Conservation (phyloP, 2,888 invertebrate genomes). For the Zygothrica quintamaculata region DNA sequence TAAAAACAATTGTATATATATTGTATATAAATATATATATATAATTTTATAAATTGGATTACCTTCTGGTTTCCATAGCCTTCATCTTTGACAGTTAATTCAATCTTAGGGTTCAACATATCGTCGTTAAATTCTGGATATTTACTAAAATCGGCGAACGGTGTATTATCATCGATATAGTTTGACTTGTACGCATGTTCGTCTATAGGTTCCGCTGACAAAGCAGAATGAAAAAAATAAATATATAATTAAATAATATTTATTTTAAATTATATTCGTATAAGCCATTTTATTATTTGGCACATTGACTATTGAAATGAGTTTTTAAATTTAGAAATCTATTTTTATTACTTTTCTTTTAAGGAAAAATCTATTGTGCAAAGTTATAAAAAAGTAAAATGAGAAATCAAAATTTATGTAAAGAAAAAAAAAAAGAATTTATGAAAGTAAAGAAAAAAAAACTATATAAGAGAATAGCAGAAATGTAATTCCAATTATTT, state of each 20-base stretch:
- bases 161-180: constrained; percentile 71
- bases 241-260: constrained; percentile 8
- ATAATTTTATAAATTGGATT: no score
- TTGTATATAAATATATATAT: no score
- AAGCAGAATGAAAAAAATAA: constrained; percentile 5
- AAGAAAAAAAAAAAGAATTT: neutral
- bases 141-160: constrained; percentile 74
- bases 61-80: constrained; percentile 59
- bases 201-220: constrained; percentile 72
- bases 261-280: constrained; percentile 2
- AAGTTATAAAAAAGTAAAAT: constrained; percentile 14
- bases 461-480: neutral
- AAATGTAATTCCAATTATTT: no score
- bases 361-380: constrained; percentile 34
- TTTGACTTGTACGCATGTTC: constrained; percentile 68
- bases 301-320: constrained; percentile 35
- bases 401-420: constrained; percentile 24
- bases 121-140: constrained; percentile 58
- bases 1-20: constrained; percentile 32
- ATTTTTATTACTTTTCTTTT: constrained; percentile 40
- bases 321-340: constrained; percentile 50
- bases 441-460: constrained; percentile 4
- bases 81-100: constrained; percentile 66
- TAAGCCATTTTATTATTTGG: constrained; percentile 24
- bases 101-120: constrained; percentile 69